These are phyloP conservation scores for Magallana angulata DNA, from an alignment of 1,140 invertebrate genomes.

Conservation along the genomic window DNA sequence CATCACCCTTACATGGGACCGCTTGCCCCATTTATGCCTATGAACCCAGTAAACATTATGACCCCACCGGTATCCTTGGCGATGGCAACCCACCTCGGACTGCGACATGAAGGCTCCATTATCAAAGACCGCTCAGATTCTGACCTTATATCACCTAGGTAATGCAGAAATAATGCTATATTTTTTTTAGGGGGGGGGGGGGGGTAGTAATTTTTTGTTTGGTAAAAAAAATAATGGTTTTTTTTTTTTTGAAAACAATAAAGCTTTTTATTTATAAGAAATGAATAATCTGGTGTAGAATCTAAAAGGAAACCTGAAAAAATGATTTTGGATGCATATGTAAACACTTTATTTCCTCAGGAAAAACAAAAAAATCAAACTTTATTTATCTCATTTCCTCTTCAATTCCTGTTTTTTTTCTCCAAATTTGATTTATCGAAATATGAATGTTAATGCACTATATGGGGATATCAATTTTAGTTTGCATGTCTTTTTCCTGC, in stretches of 20 bases:
- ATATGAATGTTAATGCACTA: not conserved
- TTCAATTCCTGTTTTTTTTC: conserved; percentile 16
- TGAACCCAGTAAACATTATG: conserved; percentile 83
- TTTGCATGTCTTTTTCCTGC: conserved; percentile 12
- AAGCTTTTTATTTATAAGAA: too few relatives aligned
- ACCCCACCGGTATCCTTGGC: conserved; percentile 85
- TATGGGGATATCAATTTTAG: not conserved
- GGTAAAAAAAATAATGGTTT: too few relatives aligned
- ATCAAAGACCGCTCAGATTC: conserved; percentile 87
- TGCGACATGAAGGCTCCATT: conserved; percentile 85
- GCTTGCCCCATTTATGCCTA: conserved; percentile 83
- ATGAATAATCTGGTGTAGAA: too few relatives aligned
- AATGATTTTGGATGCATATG: too few relatives aligned
- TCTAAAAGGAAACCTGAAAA: too few relatives aligned
- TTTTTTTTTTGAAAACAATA: too few relatives aligned
- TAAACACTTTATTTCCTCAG: not conserved
- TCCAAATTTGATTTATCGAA: conserved; percentile 11
- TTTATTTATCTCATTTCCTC: conserved; percentile 18
- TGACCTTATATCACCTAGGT: conserved; percentile 90
- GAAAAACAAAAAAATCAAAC: not conserved
- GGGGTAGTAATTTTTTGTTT: too few relatives aligned
- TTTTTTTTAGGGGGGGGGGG: too few relatives aligned
- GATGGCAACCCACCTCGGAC: conserved; percentile 88
- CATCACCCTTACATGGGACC: conserved; percentile 91
- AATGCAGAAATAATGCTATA: conserved; percentile 74